phyloP scores from a whole-genome alignment of 2,797 vertebrate species.

The Triplophysa yarkandensis region DNA sequence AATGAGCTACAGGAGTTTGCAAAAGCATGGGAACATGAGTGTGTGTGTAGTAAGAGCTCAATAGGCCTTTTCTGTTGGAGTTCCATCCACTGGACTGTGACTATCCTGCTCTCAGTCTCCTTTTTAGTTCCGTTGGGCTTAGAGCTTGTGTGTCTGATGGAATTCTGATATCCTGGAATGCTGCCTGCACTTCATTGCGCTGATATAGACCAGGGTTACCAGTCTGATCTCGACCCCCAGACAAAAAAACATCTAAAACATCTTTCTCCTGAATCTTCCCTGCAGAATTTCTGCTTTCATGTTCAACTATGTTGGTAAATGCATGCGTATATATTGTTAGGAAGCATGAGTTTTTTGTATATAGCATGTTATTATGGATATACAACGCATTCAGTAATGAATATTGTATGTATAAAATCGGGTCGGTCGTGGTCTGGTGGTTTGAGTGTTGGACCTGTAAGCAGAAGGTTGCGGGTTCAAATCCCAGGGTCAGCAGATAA shows the following conservation, averaged over 20 bases:
- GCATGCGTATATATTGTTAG: neutral
- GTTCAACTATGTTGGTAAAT: neutral
- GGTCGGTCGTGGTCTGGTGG: too few species aligned
- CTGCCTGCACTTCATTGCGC: conserved; percentile 27
- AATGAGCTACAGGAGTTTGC: neutral
- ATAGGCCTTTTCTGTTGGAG: conserved; percentile 38
- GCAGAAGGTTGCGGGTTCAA: too few species aligned
- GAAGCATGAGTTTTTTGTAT: neutral
- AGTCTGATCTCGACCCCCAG: neutral
- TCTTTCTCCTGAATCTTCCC: neutral
- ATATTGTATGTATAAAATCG: too few species aligned
- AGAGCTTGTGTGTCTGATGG: conserved; percentile 1
- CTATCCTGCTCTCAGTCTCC: conserved; percentile 35
- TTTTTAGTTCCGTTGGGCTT: conserved; percentile 37
- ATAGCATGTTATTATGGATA: neutral
- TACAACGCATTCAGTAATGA: too few species aligned
- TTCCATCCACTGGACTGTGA: conserved; percentile 37
- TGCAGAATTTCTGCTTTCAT: neutral
- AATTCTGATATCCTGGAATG: conserved; percentile 49
- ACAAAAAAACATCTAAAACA: conserved; percentile 18
- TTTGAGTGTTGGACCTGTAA: too few species aligned
- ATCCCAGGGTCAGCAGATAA: too few species aligned
- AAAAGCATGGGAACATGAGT: conserved; percentile 3
- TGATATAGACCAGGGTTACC: conserved; percentile 14
- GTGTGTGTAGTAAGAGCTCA: conserved; percentile 26